phyloP scores from a whole-genome alignment of 2,797 vertebrate genomes.

The Clarias pachynema region DNA sequence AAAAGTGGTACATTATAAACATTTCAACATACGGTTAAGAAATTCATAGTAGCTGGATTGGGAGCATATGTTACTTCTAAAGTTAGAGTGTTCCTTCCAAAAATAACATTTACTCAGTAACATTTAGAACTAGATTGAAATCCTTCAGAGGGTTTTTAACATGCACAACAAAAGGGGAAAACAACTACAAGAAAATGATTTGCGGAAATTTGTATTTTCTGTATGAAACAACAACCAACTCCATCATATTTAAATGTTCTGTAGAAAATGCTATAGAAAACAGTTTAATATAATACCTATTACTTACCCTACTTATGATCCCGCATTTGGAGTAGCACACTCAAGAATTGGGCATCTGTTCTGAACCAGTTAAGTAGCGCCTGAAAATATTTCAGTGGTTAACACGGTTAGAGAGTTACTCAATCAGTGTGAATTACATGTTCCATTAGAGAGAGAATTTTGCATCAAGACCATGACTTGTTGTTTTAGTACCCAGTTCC shows the following conservation, averaged over 20 bases:
- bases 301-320: conserved; percentile 19
- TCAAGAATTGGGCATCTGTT: neutral
- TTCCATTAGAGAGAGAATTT: neutral
- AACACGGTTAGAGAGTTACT: conserved; percentile 35
- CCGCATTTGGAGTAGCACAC: neutral
- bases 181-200: neutral
- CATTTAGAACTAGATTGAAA: neutral
- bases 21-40: neutral
- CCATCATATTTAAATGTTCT: neutral
- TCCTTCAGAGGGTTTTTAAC: neutral
- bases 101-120: neutral
- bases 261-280: neutral
- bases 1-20: neutral
- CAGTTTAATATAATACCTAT: neutral
- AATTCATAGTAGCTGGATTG: neutral
- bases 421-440: conserved; percentile 33
- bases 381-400: conserved; percentile 34
- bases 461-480: conserved; percentile 21
- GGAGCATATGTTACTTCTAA: neutral
- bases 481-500: neutral
- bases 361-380: neutral
- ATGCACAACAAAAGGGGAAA: neutral
- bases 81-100: neutral
- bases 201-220: neutral
- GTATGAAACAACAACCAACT: neutral